Evolutionary conservation across 2,113 vertebrate species (phyloP).

Genomic region (Tachysurus fulvidraco): DNA sequence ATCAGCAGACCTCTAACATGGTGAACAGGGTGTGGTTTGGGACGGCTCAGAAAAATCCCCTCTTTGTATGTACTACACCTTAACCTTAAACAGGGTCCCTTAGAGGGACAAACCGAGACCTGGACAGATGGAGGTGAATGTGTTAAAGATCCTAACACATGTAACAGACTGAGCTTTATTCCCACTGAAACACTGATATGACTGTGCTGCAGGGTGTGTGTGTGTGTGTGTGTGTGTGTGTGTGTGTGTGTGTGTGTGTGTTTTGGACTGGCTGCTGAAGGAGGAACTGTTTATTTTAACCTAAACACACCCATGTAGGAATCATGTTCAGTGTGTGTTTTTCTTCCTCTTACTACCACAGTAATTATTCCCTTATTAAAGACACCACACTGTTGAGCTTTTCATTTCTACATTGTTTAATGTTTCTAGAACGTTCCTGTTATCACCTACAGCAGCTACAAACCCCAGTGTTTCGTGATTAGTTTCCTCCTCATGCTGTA

Average conservation of each 20-base stretch:
- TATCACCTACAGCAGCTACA: too few species aligned
- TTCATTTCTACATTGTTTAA: too few species aligned
- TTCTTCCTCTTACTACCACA: background rate
- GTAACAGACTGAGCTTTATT: slow-evolving; percentile 26
- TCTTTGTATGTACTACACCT: background rate
- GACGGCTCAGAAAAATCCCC: background rate
- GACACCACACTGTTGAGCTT: too few species aligned
- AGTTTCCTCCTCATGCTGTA: background rate
- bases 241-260: too few species aligned
- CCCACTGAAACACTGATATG: background rate
- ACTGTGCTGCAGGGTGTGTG: slow-evolving; percentile 17
- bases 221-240: slow-evolving; percentile 29
- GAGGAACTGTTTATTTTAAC: slow-evolving; percentile 4
- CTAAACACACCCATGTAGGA: background rate
- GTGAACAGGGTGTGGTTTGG: background rate
- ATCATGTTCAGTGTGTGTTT: background rate
- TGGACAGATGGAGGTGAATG: background rate
- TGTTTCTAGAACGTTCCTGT: too few species aligned
- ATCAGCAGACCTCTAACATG: background rate
- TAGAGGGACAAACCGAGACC: background rate
- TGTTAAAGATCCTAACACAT: slow-evolving; percentile 2
- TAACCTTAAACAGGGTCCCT: background rate
- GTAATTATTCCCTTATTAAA: too few species aligned
- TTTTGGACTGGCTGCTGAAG: background rate
- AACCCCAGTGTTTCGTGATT: too few species aligned